Conservation (phyloP, 2,888 invertebrate genomes). For the Rhagonycha fulva region DNA sequence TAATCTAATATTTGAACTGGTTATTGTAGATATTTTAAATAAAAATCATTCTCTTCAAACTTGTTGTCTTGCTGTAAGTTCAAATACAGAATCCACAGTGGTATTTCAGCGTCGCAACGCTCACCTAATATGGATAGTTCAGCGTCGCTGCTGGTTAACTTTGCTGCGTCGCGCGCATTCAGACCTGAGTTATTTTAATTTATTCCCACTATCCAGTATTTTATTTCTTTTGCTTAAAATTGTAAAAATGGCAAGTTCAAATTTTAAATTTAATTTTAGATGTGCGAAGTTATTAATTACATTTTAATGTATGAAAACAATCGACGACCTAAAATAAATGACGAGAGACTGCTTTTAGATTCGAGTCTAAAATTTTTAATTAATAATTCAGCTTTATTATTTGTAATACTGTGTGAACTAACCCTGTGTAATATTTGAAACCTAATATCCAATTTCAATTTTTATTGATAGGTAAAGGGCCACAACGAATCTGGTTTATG, state of each 20-base stretch:
- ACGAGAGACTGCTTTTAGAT: neutral
- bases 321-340: neutral
- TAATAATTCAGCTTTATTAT: neutral
- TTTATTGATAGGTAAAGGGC: no score
- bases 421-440: no score
- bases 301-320: neutral
- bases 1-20: neutral
- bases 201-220: slow-evolving; percentile 18
- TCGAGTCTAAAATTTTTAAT: neutral
- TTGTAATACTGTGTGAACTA: no score
- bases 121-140: slow-evolving; percentile 30
- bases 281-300: neutral
- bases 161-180: slow-evolving; percentile 24
- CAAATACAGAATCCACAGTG: slow-evolving; percentile 1
- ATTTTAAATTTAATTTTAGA: neutral
- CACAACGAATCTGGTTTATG: no score
- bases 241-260: slow-evolving; percentile 17
- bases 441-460: no score
- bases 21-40: neutral
- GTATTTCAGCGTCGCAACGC: slow-evolving; percentile 21
- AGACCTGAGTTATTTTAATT: slow-evolving; percentile 22
- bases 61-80: neutral
- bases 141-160: slow-evolving; percentile 19
- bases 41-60: neutral
- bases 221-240: neutral